Conservation (phyloP, 1,140 invertebrate species). For the Diprion similis region DNA sequence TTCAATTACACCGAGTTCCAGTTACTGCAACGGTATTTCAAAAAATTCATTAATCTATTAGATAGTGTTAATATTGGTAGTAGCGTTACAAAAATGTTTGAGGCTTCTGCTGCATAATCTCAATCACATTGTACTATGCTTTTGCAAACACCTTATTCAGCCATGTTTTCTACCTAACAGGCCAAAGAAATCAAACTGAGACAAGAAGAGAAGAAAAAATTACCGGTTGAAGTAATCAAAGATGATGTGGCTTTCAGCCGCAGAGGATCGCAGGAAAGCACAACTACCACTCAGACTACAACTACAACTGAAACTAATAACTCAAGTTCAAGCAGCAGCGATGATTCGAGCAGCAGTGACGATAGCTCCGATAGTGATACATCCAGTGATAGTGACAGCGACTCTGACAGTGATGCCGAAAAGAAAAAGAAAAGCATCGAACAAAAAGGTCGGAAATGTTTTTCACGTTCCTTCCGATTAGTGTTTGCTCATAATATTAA, state of each 20-base stretch:
- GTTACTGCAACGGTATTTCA: too few relatives aligned
- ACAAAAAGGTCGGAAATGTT: constrained; percentile 40
- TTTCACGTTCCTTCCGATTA: background rate
- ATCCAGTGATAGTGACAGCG: constrained; percentile 53
- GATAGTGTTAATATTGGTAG: too few relatives aligned
- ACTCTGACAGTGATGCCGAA: constrained; percentile 53
- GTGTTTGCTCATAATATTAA: constrained; percentile 12
- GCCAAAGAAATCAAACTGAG: constrained; percentile 44
- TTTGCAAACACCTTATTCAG: too few relatives aligned
- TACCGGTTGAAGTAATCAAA: constrained; percentile 28
- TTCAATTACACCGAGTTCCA: too few relatives aligned
- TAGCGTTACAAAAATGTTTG: too few relatives aligned
- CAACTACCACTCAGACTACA: constrained; percentile 52
- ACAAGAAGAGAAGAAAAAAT: constrained; percentile 42
- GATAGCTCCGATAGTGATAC: constrained; percentile 55
- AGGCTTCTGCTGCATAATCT: too few relatives aligned
- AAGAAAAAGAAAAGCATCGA: constrained; percentile 47
- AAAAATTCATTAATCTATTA: too few relatives aligned
- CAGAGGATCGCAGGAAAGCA: constrained; percentile 58
- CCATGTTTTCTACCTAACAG: background rate
- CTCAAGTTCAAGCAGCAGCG: constrained; percentile 54
- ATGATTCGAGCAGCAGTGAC: constrained; percentile 53
- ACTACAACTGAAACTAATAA: constrained; percentile 56
- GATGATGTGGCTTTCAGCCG: constrained; percentile 46
- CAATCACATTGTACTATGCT: too few relatives aligned